Conservation (phyloP, 2,797 vertebrate species). For the Chrysocyon brachyurus region DNA sequence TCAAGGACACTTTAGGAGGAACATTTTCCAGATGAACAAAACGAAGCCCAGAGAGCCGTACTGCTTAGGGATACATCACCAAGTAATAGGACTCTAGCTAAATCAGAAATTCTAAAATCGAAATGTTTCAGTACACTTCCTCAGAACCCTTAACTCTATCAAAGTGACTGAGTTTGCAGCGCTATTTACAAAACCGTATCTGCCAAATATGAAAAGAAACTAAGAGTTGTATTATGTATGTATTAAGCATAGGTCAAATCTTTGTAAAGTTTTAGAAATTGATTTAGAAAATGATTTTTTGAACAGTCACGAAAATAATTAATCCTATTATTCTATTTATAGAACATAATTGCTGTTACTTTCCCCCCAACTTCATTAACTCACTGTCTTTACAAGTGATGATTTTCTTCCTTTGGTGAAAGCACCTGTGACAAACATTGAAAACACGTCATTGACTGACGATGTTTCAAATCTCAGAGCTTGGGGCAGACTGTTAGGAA, state of each 20-base stretch:
- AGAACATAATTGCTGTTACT: not conserved
- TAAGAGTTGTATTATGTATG: not conserved
- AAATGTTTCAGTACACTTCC: not conserved
- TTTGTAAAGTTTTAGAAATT: not conserved
- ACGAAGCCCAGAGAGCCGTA: not conserved
- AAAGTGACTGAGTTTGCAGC: not conserved
- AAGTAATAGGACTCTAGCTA: not conserved
- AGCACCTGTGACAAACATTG: not conserved
- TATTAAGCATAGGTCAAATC: not conserved
- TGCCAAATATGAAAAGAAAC: not conserved
- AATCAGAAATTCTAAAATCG: not conserved
- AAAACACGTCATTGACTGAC: conserved; percentile 19
- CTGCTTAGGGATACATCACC: not conserved
- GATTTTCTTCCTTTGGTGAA: not conserved
- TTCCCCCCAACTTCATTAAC: not conserved
- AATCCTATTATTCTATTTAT: not conserved
- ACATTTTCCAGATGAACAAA: not conserved
- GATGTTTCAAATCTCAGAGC: not conserved
- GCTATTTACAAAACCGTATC: not conserved
- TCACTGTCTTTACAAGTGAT: not conserved
- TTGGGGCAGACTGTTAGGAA: not conserved
- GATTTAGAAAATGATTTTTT: not conserved
- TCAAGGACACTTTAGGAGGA: not conserved
- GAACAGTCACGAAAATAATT: not conserved
- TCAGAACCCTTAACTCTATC: not conserved